Evolutionary conservation across 2,888 invertebrate species (phyloP), one percentile per base, ranked within the genome.

Genomic region (Leptopilina drosophilae): DNA sequence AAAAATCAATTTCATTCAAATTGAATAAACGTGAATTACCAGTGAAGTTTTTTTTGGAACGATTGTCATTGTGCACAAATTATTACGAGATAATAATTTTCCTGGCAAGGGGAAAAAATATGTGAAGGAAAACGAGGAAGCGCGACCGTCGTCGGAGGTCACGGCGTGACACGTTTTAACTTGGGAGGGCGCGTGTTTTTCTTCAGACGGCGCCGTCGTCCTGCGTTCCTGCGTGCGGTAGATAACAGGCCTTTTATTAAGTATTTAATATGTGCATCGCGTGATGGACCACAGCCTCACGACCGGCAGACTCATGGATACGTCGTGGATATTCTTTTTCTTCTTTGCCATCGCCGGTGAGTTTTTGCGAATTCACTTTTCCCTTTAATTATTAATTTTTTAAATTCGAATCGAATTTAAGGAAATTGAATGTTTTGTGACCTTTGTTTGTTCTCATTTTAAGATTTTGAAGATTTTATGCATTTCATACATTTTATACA

Each of bases 301-400:
- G 14, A 79, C 83, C 87, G 84, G 86, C 81, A 80, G 82, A 84
- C 84, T 86, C 87, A 87, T 88, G 88, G 87, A 89, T 87, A 86
- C 84, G 67, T 59, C 79, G 78, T 87, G 88, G 88, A 87, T 88
- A 85, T 83, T 88, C 80, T 83, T 87, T 79, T 83, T 88, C 82
- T 84, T 88, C 86, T 88, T 87, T 83, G 87, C 88, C 85, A 87
- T 88, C 83, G 87, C 87, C 87, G 87, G 87, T 87, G 78, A 87
- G 87, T 84, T 15, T 69, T 56, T 75, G 49, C 53, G 6, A 42
- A 42, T 56, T 26, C 65, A 11, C 9, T 65, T 4, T 46, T 49
- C 59, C 9, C 62, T 40, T 12, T 73, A 8, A 12, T 67, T 67
- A 15, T 46, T 67, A 7, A 7, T 66, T 20, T 69, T 20, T 42